Conservation (phyloP, 2,888 invertebrate species). For the Stomorhina lunata region DNA sequence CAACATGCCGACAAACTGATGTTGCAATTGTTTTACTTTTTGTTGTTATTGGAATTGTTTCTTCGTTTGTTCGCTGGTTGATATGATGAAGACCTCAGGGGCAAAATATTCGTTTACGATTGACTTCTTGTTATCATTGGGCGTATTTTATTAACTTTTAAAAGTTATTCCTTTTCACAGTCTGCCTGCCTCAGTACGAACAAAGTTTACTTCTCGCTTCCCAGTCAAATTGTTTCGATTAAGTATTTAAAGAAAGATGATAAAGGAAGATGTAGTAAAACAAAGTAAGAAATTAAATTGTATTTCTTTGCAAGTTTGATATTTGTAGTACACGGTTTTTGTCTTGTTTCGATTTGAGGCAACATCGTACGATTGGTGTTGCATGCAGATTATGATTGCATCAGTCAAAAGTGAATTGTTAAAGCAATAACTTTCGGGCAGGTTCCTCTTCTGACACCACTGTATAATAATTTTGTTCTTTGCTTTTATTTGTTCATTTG, state of each 20-base stretch:
- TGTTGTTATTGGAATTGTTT: background rate
- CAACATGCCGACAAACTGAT: slow-evolving; percentile 15
- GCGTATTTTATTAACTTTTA: slow-evolving; percentile 79
- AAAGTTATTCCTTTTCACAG: slow-evolving; percentile 66
- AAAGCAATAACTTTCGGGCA: slow-evolving; percentile 34
- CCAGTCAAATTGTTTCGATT: slow-evolving; percentile 21
- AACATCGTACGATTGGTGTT: slow-evolving; percentile 14
- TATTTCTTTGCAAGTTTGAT: slow-evolving; percentile 12
- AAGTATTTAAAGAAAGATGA: slow-evolving; percentile 5
- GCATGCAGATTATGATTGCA: slow-evolving; percentile 57
- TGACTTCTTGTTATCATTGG: slow-evolving; percentile 78
- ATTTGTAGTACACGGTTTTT: slow-evolving; percentile 21
- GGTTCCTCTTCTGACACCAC: slow-evolving; percentile 24
- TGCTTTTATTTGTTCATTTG: background rate
- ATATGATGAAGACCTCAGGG: slow-evolving; percentile 77
- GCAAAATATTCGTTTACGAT: slow-evolving; percentile 72
- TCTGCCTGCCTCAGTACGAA: background rate
- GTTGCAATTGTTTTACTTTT: background rate
- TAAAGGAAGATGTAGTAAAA: background rate
- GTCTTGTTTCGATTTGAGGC: background rate
- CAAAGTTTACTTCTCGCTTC: background rate
- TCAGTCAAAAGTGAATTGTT: slow-evolving; percentile 51
- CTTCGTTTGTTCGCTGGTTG: background rate
- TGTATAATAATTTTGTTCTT: background rate
- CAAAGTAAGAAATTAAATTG: slow-evolving; percentile 3